Conservation (phyloP, 2,888 invertebrate genomes). For the Leucoma salicis region DNA sequence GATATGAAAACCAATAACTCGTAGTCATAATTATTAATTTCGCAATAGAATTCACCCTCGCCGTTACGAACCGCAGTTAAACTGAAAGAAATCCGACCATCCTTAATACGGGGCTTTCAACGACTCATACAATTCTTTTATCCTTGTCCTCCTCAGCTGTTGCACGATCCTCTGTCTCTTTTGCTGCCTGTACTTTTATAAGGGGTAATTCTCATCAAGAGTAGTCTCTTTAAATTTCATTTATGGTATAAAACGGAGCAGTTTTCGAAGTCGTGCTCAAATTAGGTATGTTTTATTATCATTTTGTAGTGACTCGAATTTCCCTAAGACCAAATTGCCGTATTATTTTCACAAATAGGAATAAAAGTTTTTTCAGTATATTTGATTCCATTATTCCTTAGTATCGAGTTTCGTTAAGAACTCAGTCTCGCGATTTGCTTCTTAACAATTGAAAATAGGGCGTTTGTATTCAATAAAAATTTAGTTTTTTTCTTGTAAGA, state of each 20-base stretch:
- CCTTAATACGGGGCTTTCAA: slow-evolving; percentile 31
- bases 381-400: slow-evolving; percentile 14
- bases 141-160: slow-evolving; percentile 14
- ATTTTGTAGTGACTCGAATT: slow-evolving; percentile 32
- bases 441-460: background rate
- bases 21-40: too few species aligned
- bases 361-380: slow-evolving; percentile 10
- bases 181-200: slow-evolving; percentile 20
- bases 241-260: slow-evolving; percentile 43
- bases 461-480: background rate
- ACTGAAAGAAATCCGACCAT: slow-evolving; percentile 37
- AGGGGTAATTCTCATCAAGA: slow-evolving; percentile 33
- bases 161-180: slow-evolving; percentile 19
- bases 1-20: too few species aligned
- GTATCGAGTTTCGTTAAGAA: slow-evolving; percentile 7
- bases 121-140: slow-evolving; percentile 15
- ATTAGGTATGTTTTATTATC: slow-evolving; percentile 41
- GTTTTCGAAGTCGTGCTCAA: slow-evolving; percentile 39
- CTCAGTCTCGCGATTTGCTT: slow-evolving; percentile 2
- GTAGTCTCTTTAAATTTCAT: slow-evolving; percentile 42
- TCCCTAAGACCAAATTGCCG: slow-evolving; percentile 25
- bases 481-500: too few species aligned
- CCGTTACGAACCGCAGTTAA: slow-evolving; percentile 44
- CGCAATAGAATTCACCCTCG: slow-evolving; percentile 32
- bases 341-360: slow-evolving; percentile 29